Evolutionary conservation across 2,888 invertebrate genomes (phyloP).

Genomic region (Augochlorella aurata): DNA sequence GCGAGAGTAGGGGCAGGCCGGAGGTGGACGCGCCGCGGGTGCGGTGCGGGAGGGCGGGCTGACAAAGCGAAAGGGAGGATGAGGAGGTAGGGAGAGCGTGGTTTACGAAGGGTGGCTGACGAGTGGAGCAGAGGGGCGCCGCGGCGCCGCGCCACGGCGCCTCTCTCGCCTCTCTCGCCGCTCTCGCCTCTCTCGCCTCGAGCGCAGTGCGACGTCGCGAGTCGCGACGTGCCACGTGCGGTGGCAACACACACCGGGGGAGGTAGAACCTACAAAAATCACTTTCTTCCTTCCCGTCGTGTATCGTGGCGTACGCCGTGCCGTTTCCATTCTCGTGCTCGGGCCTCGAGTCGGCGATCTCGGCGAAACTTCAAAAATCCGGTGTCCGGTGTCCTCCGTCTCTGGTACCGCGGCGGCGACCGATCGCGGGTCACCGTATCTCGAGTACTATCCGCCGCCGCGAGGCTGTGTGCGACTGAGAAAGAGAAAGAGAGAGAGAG

Average conservation of each 20-base stretch:
- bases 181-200: constrained; percentile 76
- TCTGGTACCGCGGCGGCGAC: constrained; percentile 13
- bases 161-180: constrained; percentile 56
- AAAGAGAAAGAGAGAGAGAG: constrained; percentile 16
- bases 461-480: constrained; percentile 37
- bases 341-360: background rate
- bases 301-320: constrained; percentile 38
- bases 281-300: constrained; percentile 59
- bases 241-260: constrained; percentile 71
- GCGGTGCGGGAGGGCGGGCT: constrained; percentile 49
- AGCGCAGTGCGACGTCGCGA: constrained; percentile 82
- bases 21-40: constrained; percentile 63
- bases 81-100: constrained; percentile 49
- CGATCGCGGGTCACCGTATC: constrained; percentile 32
- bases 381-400: background rate
- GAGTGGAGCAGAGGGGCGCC: constrained; percentile 70
- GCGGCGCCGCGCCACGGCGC: constrained; percentile 65
- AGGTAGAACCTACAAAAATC: constrained; percentile 70
- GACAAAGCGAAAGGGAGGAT: constrained; percentile 44
- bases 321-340: constrained; percentile 37
- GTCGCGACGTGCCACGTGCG: constrained; percentile 82
- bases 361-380: background rate
- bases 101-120: constrained; percentile 53
- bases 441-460: constrained; percentile 21
- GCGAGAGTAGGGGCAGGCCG: constrained; percentile 50